These are phyloP conservation scores for Anneissia japonica DNA, from an alignment of 35 echinoderm and acorn worm genomes.

Conservation along the genomic window DNA sequence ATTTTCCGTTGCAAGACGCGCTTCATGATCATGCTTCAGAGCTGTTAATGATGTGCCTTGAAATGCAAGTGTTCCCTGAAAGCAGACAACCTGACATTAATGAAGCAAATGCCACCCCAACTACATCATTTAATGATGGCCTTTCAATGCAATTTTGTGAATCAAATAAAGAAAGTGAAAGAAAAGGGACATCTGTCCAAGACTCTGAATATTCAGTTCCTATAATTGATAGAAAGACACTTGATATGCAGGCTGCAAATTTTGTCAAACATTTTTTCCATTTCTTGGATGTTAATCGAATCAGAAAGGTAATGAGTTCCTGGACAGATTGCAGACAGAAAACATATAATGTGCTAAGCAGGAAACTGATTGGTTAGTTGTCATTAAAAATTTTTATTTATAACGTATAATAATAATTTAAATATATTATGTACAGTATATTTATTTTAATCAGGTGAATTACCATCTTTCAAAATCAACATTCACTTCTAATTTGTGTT, in stretches of 20 bases:
- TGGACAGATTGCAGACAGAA: not conserved
- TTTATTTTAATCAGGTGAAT: too few relatives aligned
- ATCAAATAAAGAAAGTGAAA: not conserved
- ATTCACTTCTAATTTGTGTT: too few relatives aligned
- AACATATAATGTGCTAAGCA: not conserved
- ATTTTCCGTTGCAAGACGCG: conserved; percentile 1
- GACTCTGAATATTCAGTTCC: not conserved
- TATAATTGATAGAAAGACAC: not conserved
- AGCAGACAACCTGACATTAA: not conserved
- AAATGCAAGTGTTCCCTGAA: conserved; percentile 16
- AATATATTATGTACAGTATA: too few relatives aligned
- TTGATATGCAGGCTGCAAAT: not conserved
- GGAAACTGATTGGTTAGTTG: not conserved
- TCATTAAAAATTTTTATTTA: not conserved
- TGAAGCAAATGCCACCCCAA: not conserved
- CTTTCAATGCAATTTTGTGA: not conserved
- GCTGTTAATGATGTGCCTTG: conserved; percentile 31
- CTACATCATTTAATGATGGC: not conserved
- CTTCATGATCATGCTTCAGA: conserved; percentile 15
- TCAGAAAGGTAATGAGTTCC: conserved; percentile 4
- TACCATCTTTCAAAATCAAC: too few relatives aligned
- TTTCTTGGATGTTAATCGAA: conserved; percentile 27
- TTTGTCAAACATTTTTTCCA: conserved; percentile 23
- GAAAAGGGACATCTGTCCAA: not conserved
- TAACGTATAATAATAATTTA: too few relatives aligned